Evolutionary conservation across 2,113 vertebrate genomes (phyloP).

Genomic region (Cyphomyrus plagiostoma): DNA sequence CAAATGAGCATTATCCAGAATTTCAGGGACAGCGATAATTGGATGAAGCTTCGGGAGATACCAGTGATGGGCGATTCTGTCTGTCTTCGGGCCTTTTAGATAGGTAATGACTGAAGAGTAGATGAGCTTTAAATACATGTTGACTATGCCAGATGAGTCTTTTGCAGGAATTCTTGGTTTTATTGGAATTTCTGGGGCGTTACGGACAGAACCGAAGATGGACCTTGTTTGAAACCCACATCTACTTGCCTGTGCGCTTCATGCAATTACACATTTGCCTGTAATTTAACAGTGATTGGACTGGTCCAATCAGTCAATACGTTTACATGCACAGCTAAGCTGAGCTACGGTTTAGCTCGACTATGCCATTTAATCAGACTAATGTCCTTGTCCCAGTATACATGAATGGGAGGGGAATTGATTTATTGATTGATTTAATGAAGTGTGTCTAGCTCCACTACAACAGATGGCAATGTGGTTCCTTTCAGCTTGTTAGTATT

Average conservation of each 20-base stretch:
- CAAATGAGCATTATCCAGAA: not conserved
- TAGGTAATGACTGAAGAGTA: not conserved
- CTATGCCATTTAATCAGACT: too few relatives aligned
- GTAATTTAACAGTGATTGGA: slow-evolving; percentile 11
- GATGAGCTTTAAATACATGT: not conserved
- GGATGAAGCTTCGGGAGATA: not conserved
- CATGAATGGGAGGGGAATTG: too few relatives aligned
- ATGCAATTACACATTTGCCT: not conserved
- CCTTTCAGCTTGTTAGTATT: too few relatives aligned
- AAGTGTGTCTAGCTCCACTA: too few relatives aligned
- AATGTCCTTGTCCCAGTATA: too few relatives aligned
- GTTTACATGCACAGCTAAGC: too few relatives aligned
- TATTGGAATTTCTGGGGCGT: not conserved
- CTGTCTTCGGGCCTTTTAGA: not conserved
- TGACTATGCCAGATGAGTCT: not conserved
- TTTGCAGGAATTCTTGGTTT: not conserved
- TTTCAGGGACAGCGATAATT: not conserved
- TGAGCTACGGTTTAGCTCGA: too few relatives aligned
- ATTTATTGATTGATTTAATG: too few relatives aligned
- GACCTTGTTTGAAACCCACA: not conserved
- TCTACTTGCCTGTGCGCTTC: not conserved
- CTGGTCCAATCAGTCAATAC: not conserved
- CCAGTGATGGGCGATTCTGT: not conserved
- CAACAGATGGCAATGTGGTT: too few relatives aligned
- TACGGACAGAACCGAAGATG: not conserved